Evolutionary conservation across 2,888 invertebrate genomes (phyloP), one percentile per base, ranked within the genome.

Genomic region (Patella caerulea): DNA sequence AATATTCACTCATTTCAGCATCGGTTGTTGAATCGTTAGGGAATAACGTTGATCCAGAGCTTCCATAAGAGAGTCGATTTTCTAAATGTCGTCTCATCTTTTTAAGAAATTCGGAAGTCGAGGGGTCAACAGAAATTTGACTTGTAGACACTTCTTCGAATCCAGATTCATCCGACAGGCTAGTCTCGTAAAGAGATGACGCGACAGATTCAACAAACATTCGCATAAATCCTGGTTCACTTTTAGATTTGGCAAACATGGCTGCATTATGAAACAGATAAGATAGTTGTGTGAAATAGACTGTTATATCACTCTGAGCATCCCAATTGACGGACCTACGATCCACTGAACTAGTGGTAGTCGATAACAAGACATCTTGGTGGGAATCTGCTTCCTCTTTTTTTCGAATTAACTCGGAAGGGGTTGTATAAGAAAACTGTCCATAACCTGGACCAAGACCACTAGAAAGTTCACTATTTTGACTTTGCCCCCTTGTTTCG

Each of bases 221-320:
- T 65, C 65, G 19, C 65, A 65, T 65, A 14, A 65, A 65, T 24
- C 12, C 19, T 65, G 65, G 65, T 24, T 65, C 65, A 65, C 65
- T 65, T 24, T 24, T 65, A 3, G 65, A 19, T 65, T 24, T 14
- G 14, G 65, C 19, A 19, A 65, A 65, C 24, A 12, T 14, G 24
- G 65, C 65, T 4, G 65, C 65, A 65, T 19, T 24, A 15, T 65
- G 9, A 24, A 65, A 65, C 19, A 65, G 19, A 65, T 65, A 11
- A 11, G 65, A n/a, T 11, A 65, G 65, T 12, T 24, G 19, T 19
- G 11, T 19, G 19, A 65, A 65, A 24, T 65, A 65, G 11, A 24
- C 15, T 19, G 65, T 24, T 24, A 65, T 24, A 65, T 65, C 65
- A 65, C 65, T 65, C 19, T 11, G 5, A 65, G 65, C 24, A 12